Evolutionary conservation across 92 coral and sea anemone genomes (phyloP).

Genomic region (Pocillopora grandis): DNA sequence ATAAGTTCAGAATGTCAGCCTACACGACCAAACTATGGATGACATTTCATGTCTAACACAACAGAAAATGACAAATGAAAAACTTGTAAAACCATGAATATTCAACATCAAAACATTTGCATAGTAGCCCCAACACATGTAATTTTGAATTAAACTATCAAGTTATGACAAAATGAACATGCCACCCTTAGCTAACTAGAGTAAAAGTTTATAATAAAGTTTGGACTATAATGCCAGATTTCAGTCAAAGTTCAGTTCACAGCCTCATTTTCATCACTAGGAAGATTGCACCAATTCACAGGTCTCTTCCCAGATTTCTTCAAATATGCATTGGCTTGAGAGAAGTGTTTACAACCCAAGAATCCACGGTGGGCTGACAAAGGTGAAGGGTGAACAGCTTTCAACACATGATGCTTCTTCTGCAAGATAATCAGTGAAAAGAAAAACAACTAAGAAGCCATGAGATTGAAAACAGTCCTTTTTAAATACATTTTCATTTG

Average conservation of each 20-base stretch:
- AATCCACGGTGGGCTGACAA: conserved; percentile 98
- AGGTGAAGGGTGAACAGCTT: conserved; percentile 98
- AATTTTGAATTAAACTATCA: no score
- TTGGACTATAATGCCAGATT: neutral
- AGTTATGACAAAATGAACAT: neutral
- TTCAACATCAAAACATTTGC: no score
- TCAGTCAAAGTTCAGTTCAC: neutral
- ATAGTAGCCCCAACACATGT: no score
- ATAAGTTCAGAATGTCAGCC: no score
- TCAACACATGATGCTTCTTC: conserved; percentile 93
- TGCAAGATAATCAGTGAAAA: conserved; percentile 3
- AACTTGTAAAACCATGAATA: no score
- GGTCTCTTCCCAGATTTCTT: conserved; percentile 72
- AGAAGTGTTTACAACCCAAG: conserved; percentile 93
- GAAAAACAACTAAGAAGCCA: neutral
- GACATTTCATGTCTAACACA: no score
- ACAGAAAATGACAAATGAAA: no score
- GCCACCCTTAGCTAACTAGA: neutral
- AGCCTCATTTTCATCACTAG: conserved; percentile 39
- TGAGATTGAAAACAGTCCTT: neutral
- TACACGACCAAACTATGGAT: no score
- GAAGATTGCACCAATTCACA: conserved; percentile 80
- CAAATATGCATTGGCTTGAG: conserved; percentile 88
- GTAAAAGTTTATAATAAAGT: neutral
- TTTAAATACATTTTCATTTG: no score